Conservation (phyloP, 2,797 vertebrate species). For the Chromobotia macracanthus region DNA sequence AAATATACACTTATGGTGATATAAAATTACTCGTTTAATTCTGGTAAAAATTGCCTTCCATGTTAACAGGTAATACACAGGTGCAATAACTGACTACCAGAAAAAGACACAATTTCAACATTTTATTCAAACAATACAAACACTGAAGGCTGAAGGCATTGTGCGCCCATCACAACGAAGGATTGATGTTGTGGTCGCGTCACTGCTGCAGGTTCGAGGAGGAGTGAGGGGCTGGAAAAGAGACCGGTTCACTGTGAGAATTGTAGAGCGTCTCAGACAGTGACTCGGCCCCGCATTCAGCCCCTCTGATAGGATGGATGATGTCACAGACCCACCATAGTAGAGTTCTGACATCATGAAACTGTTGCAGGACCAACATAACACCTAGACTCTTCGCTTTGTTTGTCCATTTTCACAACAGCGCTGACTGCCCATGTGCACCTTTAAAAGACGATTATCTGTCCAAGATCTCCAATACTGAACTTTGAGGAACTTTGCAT, state of each 20-base stretch:
- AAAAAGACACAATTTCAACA: neutral
- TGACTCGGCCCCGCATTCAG: constrained; percentile 92
- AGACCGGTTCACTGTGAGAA: constrained; percentile 99
- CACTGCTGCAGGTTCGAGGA: constrained; percentile 63
- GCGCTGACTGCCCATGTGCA: too few species aligned
- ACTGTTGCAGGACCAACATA: too few species aligned
- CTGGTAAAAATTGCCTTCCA: too few species aligned
- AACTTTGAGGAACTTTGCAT: too few species aligned
- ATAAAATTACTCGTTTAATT: too few species aligned
- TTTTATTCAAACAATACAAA: neutral
- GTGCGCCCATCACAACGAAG: neutral
- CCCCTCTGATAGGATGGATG: constrained; percentile 58
- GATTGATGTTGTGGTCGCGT: neutral
- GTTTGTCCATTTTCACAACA: too few species aligned
- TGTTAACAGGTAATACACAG: too few species aligned
- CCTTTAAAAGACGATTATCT: too few species aligned
- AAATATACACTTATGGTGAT: too few species aligned
- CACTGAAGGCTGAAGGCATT: neutral
- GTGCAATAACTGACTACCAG: neutral
- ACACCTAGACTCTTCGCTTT: too few species aligned
- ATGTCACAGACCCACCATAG: neutral
- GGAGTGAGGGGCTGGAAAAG: constrained; percentile 91
- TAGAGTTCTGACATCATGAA: neutral
- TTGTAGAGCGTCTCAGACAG: constrained; percentile 91
- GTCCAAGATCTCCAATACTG: too few species aligned